These are phyloP conservation scores for Peromyscus leucopus DNA, from an alignment of 2,113 vertebrate species.

Conservation along the genomic window DNA sequence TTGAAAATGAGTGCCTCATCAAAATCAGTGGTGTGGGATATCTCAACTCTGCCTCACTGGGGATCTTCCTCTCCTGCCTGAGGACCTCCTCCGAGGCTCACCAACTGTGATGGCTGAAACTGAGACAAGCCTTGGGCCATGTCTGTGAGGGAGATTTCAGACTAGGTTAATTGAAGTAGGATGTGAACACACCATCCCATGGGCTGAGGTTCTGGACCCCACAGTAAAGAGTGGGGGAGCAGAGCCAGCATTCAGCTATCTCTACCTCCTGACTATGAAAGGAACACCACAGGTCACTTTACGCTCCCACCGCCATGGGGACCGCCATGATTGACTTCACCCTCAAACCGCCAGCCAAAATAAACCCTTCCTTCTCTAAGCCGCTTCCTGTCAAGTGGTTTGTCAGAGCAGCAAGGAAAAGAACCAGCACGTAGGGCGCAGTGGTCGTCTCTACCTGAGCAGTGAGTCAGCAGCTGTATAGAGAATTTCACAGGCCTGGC, in stretches of 20 bases:
- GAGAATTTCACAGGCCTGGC: fast-evolving
- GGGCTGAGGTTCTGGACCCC: not conserved
- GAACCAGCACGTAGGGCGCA: not conserved
- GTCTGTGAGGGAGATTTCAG: not conserved
- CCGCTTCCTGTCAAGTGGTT: not conserved
- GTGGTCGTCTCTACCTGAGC: fast-evolving
- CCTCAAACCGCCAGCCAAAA: not conserved
- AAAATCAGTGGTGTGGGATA: not conserved
- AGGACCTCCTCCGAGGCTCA: too few relatives aligned
- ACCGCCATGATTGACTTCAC: not conserved
- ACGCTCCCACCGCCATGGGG: too few relatives aligned
- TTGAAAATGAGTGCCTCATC: not conserved
- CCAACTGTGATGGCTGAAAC: not conserved
- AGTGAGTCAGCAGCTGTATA: too few relatives aligned
- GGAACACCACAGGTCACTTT: too few relatives aligned
- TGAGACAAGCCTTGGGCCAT: not conserved
- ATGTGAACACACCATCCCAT: not conserved
- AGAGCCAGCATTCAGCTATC: not conserved
- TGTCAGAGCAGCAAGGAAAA: not conserved
- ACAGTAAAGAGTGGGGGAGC: not conserved
- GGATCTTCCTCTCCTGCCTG: not conserved
- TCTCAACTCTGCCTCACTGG: not conserved
- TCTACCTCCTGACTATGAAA: not conserved
- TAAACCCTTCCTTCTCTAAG: not conserved
- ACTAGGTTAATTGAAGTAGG: not conserved